A percentile compares a stretch with the other conserved stretches of the same genome.
phyloP scores from a whole-genome alignment of 2,888 invertebrate species.

The Allacma fusca region DNA sequence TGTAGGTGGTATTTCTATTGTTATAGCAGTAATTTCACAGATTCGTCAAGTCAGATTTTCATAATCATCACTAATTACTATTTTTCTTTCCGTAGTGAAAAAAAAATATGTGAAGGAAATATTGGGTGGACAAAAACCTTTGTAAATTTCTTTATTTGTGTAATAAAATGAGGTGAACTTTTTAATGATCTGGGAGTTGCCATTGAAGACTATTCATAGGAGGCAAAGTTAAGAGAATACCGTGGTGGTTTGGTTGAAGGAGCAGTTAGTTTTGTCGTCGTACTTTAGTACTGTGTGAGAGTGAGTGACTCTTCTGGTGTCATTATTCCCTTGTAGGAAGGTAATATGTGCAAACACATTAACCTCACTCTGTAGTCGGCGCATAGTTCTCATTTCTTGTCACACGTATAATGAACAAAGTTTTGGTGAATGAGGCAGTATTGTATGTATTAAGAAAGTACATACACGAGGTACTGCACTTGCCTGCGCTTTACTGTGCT shows the following conservation, averaged over 20 bases:
- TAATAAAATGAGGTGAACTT: slow-evolving; percentile 15
- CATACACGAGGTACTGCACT: too few relatives aligned
- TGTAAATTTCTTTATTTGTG: too few relatives aligned
- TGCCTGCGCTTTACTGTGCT: too few relatives aligned
- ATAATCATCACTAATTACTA: too few relatives aligned
- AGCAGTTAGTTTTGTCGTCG: slow-evolving; percentile 38
- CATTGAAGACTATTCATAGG: slow-evolving; percentile 26
- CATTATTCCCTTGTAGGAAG: slow-evolving; percentile 23
- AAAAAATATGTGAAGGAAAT: too few relatives aligned
- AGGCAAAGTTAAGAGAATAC: slow-evolving; percentile 8
- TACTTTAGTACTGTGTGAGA: slow-evolving; percentile 34
- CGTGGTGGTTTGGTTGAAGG: slow-evolving; percentile 29
- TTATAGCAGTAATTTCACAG: too few relatives aligned
- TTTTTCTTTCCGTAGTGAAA: too few relatives aligned
- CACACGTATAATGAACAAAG: slow-evolving; percentile 37
- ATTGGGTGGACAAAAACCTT: too few relatives aligned
- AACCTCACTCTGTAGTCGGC: slow-evolving; percentile 37
- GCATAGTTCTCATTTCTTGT: slow-evolving; percentile 32
- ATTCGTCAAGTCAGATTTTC: too few relatives aligned
- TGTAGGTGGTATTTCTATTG: too few relatives aligned
- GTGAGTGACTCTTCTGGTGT: slow-evolving; percentile 36
- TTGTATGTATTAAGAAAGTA: too few relatives aligned
- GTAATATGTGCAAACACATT: slow-evolving; percentile 38
- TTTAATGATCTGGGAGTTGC: slow-evolving; percentile 28
- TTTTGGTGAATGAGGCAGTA: slow-evolving; percentile 31